Evolutionary conservation across 2,888 invertebrate species (phyloP).

Genomic region (Dasypolia templi): DNA sequence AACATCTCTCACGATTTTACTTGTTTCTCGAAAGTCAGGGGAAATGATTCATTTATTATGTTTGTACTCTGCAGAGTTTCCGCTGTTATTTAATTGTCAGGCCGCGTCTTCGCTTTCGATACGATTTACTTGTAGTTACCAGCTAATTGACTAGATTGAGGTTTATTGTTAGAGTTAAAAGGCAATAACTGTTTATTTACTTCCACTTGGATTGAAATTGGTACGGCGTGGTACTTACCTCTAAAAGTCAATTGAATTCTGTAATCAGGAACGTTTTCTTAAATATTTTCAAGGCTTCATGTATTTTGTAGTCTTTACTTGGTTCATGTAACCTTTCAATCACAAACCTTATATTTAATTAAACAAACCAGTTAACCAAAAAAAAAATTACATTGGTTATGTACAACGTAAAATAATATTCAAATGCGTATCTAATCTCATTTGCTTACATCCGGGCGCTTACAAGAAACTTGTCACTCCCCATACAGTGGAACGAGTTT

Average conservation of each 20-base stretch:
- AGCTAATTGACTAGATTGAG: constrained; percentile 51
- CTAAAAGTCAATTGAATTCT: constrained; percentile 25
- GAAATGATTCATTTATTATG: constrained; percentile 80
- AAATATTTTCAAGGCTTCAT: constrained; percentile 13
- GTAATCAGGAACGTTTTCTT: neutral
- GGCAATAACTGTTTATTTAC: constrained; percentile 33
- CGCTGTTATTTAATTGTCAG: constrained; percentile 69
- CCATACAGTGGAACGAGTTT: constrained; percentile 56
- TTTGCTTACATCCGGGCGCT: constrained; percentile 42
- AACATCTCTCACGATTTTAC: constrained; percentile 86
- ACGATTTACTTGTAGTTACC: constrained; percentile 48
- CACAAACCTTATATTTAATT: neutral
- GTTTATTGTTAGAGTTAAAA: constrained; percentile 41
- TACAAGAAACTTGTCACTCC: constrained; percentile 54
- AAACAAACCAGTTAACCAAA: neutral
- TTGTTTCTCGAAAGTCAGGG: constrained; percentile 82
- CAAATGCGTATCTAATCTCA: constrained; percentile 40
- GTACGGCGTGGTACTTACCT: constrained; percentile 13
- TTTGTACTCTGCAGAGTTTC: constrained; percentile 69
- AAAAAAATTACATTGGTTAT: neutral
- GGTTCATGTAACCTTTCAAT: neutral
- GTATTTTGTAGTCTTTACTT: neutral
- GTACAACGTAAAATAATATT: constrained; percentile 24
- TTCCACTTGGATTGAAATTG: constrained; percentile 35
- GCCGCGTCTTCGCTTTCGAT: constrained; percentile 64